Evolutionary conservation across 2,888 invertebrate species (phyloP).

Genomic region (Pherbina coryleti): DNA sequence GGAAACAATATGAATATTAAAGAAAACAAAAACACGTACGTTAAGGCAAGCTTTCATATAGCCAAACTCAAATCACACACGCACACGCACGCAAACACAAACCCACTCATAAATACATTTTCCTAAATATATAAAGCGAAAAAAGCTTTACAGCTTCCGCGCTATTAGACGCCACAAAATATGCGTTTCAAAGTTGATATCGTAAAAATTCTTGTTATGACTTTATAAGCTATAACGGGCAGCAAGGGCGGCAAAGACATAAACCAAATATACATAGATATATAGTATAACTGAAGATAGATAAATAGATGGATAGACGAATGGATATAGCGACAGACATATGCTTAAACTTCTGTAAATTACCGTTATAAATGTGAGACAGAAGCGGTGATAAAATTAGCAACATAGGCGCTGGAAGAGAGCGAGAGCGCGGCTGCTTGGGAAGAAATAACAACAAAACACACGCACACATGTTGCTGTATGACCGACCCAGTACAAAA

Average conservation of each 20-base stretch:
- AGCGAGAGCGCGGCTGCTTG: neutral
- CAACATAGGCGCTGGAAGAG: neutral
- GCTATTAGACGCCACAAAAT: conserved; percentile 21
- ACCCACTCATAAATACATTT: neutral
- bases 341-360: conserved; percentile 17
- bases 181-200: neutral
- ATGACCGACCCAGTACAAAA: too few relatives aligned
- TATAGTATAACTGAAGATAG: neutral
- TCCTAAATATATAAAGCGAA: neutral
- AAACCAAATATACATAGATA: neutral
- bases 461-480: conserved; percentile 22
- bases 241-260: neutral
- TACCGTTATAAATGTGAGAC: conserved; percentile 7
- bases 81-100: neutral
- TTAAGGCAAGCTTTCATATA: neutral
- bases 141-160: neutral
- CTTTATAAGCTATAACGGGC: neutral
- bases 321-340: conserved; percentile 5
- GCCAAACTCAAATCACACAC: neutral
- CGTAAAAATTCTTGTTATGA: conserved; percentile 9
- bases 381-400: neutral
- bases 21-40: neutral
- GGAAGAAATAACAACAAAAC: neutral
- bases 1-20: conserved; percentile 24
- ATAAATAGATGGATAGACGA: neutral